Percentiles rank a stretch among this genome's conserved stretches.
These are phyloP conservation scores for Callyntrura guangdongensis DNA, from an alignment of 2,888 invertebrate genomes.

Conservation along the genomic window DNA sequence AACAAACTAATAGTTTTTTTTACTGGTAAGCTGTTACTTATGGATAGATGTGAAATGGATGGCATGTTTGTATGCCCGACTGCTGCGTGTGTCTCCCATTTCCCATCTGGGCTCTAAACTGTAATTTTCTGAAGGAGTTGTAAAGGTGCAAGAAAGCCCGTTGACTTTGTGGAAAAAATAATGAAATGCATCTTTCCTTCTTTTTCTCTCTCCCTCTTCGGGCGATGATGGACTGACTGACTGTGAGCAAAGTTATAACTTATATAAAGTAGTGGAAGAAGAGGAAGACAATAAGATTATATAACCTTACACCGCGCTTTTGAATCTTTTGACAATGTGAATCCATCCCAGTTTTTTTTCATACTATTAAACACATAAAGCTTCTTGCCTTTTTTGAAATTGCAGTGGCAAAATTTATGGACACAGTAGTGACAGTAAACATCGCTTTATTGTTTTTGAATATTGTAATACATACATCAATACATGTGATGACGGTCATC, in stretches of 20 bases:
- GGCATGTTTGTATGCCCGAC: constrained; percentile 38
- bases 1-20: not conserved
- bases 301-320: constrained; percentile 20
- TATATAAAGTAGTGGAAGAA: too few relatives aligned
- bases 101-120: constrained; percentile 62
- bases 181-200: constrained; percentile 34
- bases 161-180: constrained; percentile 5
- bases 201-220: not conserved
- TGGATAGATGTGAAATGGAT: constrained; percentile 27
- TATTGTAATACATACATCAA: constrained; percentile 15
- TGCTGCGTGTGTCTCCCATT: constrained; percentile 51
- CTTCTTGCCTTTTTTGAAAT: constrained; percentile 45
- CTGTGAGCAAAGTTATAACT: too few relatives aligned
- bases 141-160: constrained; percentile 46
- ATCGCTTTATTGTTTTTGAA: constrained; percentile 47
- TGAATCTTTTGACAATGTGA: constrained; percentile 43
- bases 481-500: not conserved
- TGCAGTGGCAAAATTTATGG: constrained; percentile 52
- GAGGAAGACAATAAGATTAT: not conserved
- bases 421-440: constrained; percentile 10
- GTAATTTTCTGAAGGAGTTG: constrained; percentile 29
- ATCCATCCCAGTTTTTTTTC: constrained; percentile 58
- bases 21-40: constrained; percentile 34
- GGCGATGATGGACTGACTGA: constrained; percentile 3
- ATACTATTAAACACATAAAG: constrained; percentile 55